Evolutionary conservation across 2,797 vertebrate genomes (phyloP), one percentile per base, ranked within the genome.

Genomic region (Enteromius thamalakanensis): DNA sequence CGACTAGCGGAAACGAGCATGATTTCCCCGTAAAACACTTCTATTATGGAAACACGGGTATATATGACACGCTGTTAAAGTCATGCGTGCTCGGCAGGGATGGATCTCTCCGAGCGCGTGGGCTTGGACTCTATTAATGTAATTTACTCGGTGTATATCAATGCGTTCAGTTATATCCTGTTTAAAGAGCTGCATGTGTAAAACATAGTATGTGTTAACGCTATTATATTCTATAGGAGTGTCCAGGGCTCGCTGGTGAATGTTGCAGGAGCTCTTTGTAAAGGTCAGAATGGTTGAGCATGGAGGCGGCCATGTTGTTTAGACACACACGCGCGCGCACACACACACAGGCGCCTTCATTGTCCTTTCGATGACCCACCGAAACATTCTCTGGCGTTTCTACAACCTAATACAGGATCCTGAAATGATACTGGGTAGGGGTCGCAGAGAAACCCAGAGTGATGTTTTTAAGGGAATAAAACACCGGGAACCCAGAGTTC

Each of bases 271-370:
- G 23, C 90, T 91, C 88, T 90, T 92, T 86, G 86, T 90, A 95
- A 93, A 96, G 95, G 95, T 96, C 95, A 96, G 93, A 93, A 93
- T 93, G 95, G 94, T 94, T 91, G 93, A 86, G 90, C 83, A 90
- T 94, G 94, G 94, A 92, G 92, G 95, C 94, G 79, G 95, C 95
- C 95, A 96, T 96, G 49, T 95, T 96, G 92, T 89, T 93, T 90
- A 53, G 64, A 65, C 79, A 53, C 74, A 37, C 76, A 26, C 26
- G 26, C 26, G 26, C 32, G 4, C 32, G 4, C 32, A 32, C 32
- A 17, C 32, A 32, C 32, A 17, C 74, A 76, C 40, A 85, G 40
- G 78, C 62, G 74, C 72, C 9, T 37, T 68, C 65, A 70, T 76
- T 83, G 86, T 83, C 82, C 82, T 78, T 40, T 49, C 37, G 65